Conservation (phyloP, 1,140 invertebrate genomes). For the Nasonia giraulti region DNA sequence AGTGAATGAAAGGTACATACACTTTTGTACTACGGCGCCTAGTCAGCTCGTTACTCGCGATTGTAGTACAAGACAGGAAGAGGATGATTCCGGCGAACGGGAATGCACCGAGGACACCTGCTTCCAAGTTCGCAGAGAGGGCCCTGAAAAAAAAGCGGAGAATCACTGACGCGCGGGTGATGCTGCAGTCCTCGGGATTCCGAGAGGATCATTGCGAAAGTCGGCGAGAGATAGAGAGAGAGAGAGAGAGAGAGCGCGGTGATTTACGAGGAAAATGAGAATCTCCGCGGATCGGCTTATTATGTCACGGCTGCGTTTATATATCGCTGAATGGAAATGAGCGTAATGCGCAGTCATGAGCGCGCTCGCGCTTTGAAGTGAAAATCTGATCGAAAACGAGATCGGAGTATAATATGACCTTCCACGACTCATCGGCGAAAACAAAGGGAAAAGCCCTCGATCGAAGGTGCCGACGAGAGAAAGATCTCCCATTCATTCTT, state of each 20-base stretch:
- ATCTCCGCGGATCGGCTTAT: slow-evolving; percentile 26
- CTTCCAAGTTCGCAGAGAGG: slow-evolving; percentile 9
- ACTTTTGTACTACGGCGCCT: slow-evolving; percentile 17
- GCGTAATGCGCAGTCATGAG: neutral
- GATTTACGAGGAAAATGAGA: slow-evolving; percentile 32
- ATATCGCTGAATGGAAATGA: neutral
- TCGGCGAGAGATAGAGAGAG: neutral
- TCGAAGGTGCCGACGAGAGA: neutral
- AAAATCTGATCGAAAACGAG: neutral
- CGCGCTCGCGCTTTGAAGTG: neutral
- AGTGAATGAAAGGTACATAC: slow-evolving; percentile 35
- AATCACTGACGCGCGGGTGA: neutral
- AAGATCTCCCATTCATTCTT: slow-evolving; percentile 17
- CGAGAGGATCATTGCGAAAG: slow-evolving; percentile 55
- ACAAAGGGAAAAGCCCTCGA: neutral
- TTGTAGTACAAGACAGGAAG: slow-evolving; percentile 10
- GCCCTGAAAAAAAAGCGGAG: slow-evolving; percentile 11
- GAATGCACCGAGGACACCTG: slow-evolving; percentile 67
- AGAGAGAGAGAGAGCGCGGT: neutral
- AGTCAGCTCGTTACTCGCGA: slow-evolving; percentile 27
- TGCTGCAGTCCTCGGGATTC: slow-evolving; percentile 60
- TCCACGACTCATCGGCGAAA: neutral
- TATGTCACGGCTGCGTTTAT: slow-evolving; percentile 5
- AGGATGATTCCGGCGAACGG: slow-evolving; percentile 60
- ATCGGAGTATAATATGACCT: neutral